These are phyloP conservation scores for Lithophane socia DNA, from an alignment of 2,888 invertebrate genomes.

Conservation along the genomic window DNA sequence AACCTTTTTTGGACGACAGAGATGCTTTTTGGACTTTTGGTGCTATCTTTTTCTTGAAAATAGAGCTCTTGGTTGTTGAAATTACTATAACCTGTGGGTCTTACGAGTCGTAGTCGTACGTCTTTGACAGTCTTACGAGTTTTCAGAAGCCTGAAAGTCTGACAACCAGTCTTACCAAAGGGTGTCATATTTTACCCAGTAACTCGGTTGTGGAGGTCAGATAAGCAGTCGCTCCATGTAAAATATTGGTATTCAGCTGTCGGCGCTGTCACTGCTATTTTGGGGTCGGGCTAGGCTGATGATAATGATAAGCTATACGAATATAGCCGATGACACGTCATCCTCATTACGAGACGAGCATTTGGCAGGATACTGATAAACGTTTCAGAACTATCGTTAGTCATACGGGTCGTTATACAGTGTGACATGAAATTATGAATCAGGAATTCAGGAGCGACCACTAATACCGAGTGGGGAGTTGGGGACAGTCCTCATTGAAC, in stretches of 20 bases:
- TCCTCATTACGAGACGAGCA: conserved; percentile 3
- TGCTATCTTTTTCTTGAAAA: conserved; percentile 7
- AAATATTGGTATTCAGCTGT: neutral
- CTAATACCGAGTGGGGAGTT: conserved; percentile 13
- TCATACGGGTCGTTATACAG: conserved; percentile 32
- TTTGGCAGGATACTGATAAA: conserved; percentile 48
- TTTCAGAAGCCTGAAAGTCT: no score
- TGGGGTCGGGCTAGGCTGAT: neutral
- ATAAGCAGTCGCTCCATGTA: no score
- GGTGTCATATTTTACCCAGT: no score
- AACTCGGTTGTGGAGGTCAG: no score
- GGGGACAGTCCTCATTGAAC: conserved; percentile 46
- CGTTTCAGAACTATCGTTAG: conserved; percentile 37
- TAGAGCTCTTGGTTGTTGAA: neutral
- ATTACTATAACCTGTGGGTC: neutral
- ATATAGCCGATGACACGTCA: conserved; percentile 23
- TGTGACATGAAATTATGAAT: conserved; percentile 46
- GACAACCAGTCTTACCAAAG: no score
- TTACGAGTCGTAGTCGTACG: no score
- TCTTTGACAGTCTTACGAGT: neutral
- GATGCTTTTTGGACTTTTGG: neutral
- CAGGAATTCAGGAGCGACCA: conserved; percentile 42
- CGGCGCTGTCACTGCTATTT: no score
- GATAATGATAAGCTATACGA: neutral
- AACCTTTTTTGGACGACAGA: neutral